Evolutionary conservation across 2,888 invertebrate species (phyloP).

Genomic region (Agrotis clavis): DNA sequence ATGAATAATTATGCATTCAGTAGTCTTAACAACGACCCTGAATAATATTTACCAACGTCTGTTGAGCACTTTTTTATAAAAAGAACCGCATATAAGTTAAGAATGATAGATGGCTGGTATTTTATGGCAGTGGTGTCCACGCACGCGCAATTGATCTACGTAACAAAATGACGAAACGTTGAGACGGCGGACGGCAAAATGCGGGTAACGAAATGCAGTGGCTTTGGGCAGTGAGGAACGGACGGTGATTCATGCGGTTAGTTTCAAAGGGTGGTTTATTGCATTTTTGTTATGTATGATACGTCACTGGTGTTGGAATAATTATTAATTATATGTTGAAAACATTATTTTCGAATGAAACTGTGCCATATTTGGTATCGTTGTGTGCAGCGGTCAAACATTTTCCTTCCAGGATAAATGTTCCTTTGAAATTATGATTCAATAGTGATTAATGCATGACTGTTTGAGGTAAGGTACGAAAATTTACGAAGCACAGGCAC

Average conservation of each 20-base stretch:
- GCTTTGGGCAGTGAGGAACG: slow-evolving; percentile 19
- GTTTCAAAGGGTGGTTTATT: slow-evolving; percentile 13
- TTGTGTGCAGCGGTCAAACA: slow-evolving; percentile 7
- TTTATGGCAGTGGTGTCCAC: slow-evolving; percentile 50
- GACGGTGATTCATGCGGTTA: slow-evolving; percentile 40
- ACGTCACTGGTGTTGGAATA: neutral
- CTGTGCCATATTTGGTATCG: neutral
- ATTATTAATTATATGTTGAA: slow-evolving; percentile 5
- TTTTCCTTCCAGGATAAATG: slow-evolving; percentile 33
- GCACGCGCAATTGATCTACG: slow-evolving; percentile 51
- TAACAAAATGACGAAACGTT: slow-evolving; percentile 56
- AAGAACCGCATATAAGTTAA: slow-evolving; percentile 37
- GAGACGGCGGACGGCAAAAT: slow-evolving; percentile 47
- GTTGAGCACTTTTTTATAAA: slow-evolving; percentile 38
- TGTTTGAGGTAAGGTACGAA: slow-evolving; percentile 7
- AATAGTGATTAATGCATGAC: neutral
- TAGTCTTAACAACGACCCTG: slow-evolving; percentile 42
- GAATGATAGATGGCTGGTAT: slow-evolving; percentile 50
- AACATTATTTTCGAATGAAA: neutral
- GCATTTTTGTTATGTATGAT: slow-evolving; percentile 16
- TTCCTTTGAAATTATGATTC: slow-evolving; percentile 18
- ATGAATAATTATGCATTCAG: slow-evolving; percentile 37
- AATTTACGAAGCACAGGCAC: neutral
- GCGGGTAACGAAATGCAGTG: slow-evolving; percentile 39
- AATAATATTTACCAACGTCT: slow-evolving; percentile 53